Evolutionary conservation across 2,113 vertebrate genomes (phyloP), one percentile per base, ranked within the genome.

Genomic region (Salvelinus fontinalis): DNA sequence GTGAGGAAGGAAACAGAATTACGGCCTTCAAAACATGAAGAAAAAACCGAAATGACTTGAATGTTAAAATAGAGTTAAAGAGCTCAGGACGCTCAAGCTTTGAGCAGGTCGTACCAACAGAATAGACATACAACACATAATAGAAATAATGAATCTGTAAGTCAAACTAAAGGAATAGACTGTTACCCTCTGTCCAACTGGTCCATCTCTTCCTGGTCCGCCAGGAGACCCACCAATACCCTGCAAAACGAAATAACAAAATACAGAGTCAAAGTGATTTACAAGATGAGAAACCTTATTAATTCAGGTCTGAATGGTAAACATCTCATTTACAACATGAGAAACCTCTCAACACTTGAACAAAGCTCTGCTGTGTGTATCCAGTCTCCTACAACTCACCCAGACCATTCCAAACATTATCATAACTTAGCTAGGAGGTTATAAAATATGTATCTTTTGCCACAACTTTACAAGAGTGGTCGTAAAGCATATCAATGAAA

Each of bases 111-210:
- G 8, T 39, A 34, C 16, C 0, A 68, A 39, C 31, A 68, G 5
- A 16, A 16, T 68, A 7, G 2, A 39, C 31, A 68, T 18, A 18
- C 14, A 18, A 54, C 5, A 54, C 5, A 54, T 54, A 5, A 54
- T 54, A 18, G 3, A 54, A 54, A 18, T 16, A 18, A 54, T 18
- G 0, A 2, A 68, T 4, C 18, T 44, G 31, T 18, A 48, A 3
- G 67, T 22, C 68, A 49, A 22, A 48, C 3, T 26, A 7, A 2
- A 24, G 26, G 22, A 12, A 22, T 70, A 14, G 24, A 29, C 2
- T 83, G 94, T 96, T 95, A 99, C 97, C 95, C 97, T 95, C 77
- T 91, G 86, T 85, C 97, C 97, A 54, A 95, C 93, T 54, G 92
- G 89, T 60, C 97, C 97, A 26, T 98, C 96, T 49, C 97, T 94